A percentile compares a stretch with the other conserved stretches of the same genome.
Evolutionary conservation across 2,113 vertebrate species (phyloP).

Genomic region (Phalacrocorax carbo): DNA sequence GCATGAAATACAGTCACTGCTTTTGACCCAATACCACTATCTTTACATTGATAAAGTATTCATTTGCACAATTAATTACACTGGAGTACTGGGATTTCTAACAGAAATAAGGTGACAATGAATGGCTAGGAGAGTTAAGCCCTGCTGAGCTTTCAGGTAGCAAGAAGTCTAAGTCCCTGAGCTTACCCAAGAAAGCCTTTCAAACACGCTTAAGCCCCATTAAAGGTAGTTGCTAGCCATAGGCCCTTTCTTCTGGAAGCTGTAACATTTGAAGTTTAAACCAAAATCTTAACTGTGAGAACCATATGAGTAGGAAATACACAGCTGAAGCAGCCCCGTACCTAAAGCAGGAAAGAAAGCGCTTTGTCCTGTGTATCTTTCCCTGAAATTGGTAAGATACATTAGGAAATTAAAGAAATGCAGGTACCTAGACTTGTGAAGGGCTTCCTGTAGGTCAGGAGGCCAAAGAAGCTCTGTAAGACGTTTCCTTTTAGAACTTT

Average conservation of each 20-base stretch:
- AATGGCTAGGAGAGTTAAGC: slow-evolving; percentile 26
- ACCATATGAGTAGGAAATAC: not conserved
- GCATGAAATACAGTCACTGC: not conserved
- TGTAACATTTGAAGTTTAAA: not conserved
- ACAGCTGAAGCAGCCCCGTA: not conserved
- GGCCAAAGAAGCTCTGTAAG: not conserved
- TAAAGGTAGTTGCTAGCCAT: not conserved
- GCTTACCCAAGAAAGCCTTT: slow-evolving; percentile 20
- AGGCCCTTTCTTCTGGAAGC: not conserved
- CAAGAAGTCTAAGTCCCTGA: not conserved
- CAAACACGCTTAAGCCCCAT: not conserved
- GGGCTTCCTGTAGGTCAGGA: not conserved
- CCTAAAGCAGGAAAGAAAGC: not conserved
- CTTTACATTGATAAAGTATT: not conserved
- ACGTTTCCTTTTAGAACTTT: not conserved
- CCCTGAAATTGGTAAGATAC: not conserved
- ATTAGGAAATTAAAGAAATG: not conserved
- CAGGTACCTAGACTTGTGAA: not conserved
- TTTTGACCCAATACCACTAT: not conserved
- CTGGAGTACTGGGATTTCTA: slow-evolving; percentile 5
- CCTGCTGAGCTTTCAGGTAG: slow-evolving; percentile 14
- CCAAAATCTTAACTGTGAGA: not conserved
- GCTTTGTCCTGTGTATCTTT: not conserved
- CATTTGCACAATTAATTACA: slow-evolving; percentile 54
- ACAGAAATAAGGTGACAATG: not conserved